Evolutionary conservation across 2,888 invertebrate genomes (phyloP), one percentile per base, ranked within the genome.

Genomic region (Urechis unicinctus): DNA sequence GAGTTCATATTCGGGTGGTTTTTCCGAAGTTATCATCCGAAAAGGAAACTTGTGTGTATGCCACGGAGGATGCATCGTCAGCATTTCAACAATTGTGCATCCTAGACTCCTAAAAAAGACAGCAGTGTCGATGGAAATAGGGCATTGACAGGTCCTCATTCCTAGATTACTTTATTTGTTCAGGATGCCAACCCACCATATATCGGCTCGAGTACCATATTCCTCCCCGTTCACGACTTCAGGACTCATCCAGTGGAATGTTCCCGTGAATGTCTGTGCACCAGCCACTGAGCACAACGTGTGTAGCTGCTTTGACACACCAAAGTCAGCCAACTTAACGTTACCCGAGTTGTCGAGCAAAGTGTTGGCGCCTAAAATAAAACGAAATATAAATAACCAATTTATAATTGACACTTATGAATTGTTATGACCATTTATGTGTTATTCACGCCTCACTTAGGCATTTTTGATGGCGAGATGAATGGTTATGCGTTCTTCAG

Each of bases 261-360:
- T 79, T 1, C 79, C 78, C 25, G 69, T 67, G 21, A 75, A 68
- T 9, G 76, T 70, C 47, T 70, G 72, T 26, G 65, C 59, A 26
- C 44, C 57, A 49, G 48, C 44, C 36, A 54, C 48, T 49, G 67
- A 46, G 44, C 46, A 57, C 24, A 75, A 79, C 4, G 75, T 75
- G 61, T 78, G 77, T 43, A 81, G 67, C 22, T 77, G 68, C 60
- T 78, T 77, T 30, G 79, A 77, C 0, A 80, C 78, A 24, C 81
- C 81, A 66, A 81, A 81, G 63, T 81, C 81, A 9, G 74, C 78
- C 42, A 81, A 71, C 61, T 81, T 81, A 6, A 79, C 74, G 63
- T 79, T 79, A 3, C 79, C 80, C 29, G 67, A 61, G 22, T 69
- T 67, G 60, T 81, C 79, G 36, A 78, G 70, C 44, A 81, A 66